Conservation (phyloP, 1,140 invertebrate species). For the Drosophila repleta region DNA sequence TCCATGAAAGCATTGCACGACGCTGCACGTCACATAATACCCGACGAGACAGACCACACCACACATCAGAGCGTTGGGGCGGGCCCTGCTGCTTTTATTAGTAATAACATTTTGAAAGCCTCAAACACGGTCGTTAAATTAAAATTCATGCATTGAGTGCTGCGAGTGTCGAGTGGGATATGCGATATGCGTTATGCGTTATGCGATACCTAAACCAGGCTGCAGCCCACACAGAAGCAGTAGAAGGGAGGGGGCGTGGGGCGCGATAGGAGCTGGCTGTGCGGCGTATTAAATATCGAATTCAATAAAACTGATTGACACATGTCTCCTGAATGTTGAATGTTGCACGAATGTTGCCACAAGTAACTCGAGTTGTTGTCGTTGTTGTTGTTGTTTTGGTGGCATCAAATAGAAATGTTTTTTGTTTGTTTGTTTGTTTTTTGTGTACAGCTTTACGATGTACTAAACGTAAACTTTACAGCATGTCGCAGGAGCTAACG, state of each 20-base stretch:
- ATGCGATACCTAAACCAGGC: conserved; percentile 32
- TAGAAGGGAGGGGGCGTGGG: background rate
- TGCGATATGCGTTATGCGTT: conserved; percentile 40
- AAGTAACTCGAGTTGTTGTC: background rate
- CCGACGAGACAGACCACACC: background rate
- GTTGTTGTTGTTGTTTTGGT: conserved; percentile 45
- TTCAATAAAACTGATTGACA: conserved; percentile 81
- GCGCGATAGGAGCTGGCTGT: conserved; percentile 16
- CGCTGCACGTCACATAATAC: conserved; percentile 20
- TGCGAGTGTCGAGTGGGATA: conserved; percentile 25
- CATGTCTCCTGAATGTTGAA: conserved; percentile 30
- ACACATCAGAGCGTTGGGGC: conserved; percentile 4
- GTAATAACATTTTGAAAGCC: conserved; percentile 80
- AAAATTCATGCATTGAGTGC: conserved; percentile 64
- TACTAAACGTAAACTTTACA: conserved; percentile 32
- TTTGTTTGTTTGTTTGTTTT: too few relatives aligned
- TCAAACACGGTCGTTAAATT: conserved; percentile 65
- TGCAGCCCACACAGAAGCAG: conserved; percentile 12
- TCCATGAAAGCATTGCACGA: conserved; percentile 36
- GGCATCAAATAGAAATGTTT: conserved; percentile 64
- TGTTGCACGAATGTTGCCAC: background rate
- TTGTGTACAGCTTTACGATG: conserved; percentile 28
- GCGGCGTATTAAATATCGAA: conserved; percentile 72
- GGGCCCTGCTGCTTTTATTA: conserved; percentile 61
- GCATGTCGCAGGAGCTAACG: conserved; percentile 66